Percentiles rank a stretch among this genome's conserved stretches.
Conservation (phyloP, 2,113 vertebrate species). For the Dicentrarchus labrax region DNA sequence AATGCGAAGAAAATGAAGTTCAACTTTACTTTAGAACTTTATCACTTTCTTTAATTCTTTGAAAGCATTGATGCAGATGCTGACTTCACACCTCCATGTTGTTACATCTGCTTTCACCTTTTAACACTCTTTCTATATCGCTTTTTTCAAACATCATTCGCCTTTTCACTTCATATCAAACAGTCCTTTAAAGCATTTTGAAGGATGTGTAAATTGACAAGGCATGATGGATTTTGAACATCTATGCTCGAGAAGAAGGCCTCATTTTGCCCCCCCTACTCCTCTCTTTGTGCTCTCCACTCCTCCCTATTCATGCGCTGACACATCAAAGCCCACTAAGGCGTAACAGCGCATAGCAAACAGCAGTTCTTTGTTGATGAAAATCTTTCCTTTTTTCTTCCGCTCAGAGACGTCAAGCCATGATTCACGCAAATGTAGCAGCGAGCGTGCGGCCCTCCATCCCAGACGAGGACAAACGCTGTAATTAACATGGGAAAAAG, state of each 20-base stretch:
- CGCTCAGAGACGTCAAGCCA: constrained; percentile 21
- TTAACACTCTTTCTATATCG: background rate
- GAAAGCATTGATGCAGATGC: background rate
- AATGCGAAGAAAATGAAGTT: background rate
- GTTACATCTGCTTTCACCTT: background rate
- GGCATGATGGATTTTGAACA: constrained; percentile 27
- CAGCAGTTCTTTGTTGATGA: constrained; percentile 57
- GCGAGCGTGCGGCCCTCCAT: background rate
- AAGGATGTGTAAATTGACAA: constrained; percentile 3
- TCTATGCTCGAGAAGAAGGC: background rate
- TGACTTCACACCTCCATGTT: background rate
- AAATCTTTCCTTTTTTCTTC: constrained; percentile 25
- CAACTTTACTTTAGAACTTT: background rate
- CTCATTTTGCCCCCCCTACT: constrained; percentile 7
- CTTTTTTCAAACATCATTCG: background rate
- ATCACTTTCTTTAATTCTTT: background rate
- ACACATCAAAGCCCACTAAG: constrained; percentile 45
- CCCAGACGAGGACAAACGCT: constrained; percentile 39
- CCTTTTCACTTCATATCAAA: constrained; percentile 4
- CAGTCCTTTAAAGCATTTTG: background rate
- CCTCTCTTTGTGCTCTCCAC: constrained; percentile 12
- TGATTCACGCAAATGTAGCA: constrained; percentile 34
- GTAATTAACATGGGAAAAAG: constrained; percentile 52
- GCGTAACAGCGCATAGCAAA: background rate
- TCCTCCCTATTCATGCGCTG: background rate